Conservation (phyloP, 1,140 invertebrate genomes). For the Tribolium madens region DNA sequence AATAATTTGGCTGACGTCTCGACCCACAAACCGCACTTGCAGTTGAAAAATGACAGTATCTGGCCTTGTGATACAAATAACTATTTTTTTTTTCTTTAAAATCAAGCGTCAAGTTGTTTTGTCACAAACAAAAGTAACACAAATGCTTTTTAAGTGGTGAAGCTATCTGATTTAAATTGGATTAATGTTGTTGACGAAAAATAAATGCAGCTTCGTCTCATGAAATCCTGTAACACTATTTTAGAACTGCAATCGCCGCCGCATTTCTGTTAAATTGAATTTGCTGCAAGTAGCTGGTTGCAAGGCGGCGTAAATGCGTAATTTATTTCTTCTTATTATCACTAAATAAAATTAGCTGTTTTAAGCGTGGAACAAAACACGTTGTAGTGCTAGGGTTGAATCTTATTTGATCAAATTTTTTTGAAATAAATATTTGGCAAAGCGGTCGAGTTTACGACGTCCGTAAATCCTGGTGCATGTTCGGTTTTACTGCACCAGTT, state of each 20-base stretch:
- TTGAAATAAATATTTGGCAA: constrained; percentile 31
- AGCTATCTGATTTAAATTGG: no score
- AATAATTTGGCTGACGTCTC: no score
- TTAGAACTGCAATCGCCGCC: background rate
- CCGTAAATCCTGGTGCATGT: constrained; percentile 37
- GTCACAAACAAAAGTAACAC: no score
- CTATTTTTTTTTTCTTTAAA: no score
- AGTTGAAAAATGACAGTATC: no score
- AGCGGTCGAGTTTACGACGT: constrained; percentile 17
- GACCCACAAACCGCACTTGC: no score
- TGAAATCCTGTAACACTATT: background rate
- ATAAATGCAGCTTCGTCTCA: no score
- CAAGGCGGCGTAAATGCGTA: background rate
- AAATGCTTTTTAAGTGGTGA: no score
- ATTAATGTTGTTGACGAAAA: no score
- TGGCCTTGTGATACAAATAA: no score
- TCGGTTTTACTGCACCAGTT: constrained; percentile 29
- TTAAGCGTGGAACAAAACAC: background rate
- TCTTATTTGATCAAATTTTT: constrained; percentile 15
- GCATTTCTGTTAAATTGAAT: constrained; percentile 18
- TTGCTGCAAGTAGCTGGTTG: constrained; percentile 1
- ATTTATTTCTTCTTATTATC: constrained; percentile 6
- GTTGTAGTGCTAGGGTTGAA: background rate
- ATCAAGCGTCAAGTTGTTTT: no score
- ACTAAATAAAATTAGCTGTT: background rate